Evolutionary conservation across 2,888 invertebrate genomes (phyloP), one percentile per base, ranked within the genome.

Genomic region (Esperia sulphurella): DNA sequence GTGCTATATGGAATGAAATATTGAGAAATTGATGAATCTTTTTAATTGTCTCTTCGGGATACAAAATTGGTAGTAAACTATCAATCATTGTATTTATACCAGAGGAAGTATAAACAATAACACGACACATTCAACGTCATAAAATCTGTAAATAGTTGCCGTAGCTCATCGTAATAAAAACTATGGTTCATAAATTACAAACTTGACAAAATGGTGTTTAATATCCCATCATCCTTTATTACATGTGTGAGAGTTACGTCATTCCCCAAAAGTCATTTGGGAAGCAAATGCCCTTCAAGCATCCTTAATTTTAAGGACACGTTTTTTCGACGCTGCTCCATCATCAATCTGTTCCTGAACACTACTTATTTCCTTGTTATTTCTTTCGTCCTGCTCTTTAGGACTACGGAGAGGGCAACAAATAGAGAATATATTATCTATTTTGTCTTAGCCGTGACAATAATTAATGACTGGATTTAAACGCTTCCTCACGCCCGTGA

Each of bases 401-500:
- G 71, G 64, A 68, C 64, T 67, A 75, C 61, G 60, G 54, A 71
- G 76, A 79, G 73, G 75, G 80, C 73, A 86, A 84, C 87, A 83
- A 85, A 88, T 88, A 83, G 79, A 77, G 78, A 80, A 86, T 72
- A 79, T 83, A 85, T 87, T 88, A 89, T 86, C 87, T 88, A 89
- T 88, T 89, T 87, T 83, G 86, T 86, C 84, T 84, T 79, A 78
- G 75, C 74, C 70, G 75, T 89, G 89, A 89, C 89, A 89, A 88
- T 89, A 89, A 89, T 88, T 88, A 88, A 89, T 89, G 88, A 79
- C 74, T 84, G 88, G 89, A 87, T 86, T 89, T 89, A 88, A 89
- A 88, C 85, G 89, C 88, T 89, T 89, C 89, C 89, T 89, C 88
- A 88, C 89, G 89, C 85, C 87, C 87, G 87, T 87, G 89, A 89